Evolutionary conservation across 2,797 vertebrate species (phyloP).

Genomic region (Bovichtus variegatus): DNA sequence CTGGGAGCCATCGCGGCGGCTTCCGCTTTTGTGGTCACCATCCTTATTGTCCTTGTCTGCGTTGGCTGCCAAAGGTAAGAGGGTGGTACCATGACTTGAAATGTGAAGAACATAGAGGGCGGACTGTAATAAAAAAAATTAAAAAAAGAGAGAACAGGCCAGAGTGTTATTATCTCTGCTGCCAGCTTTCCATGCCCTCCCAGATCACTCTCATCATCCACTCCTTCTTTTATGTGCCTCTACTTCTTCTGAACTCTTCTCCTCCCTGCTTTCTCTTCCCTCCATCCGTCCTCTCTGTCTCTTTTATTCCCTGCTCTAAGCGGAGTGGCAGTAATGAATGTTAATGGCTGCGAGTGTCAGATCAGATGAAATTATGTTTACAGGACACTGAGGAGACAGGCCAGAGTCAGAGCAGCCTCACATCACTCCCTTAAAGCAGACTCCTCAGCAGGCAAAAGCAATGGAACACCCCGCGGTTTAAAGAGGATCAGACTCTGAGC

Average conservation of each 20-base stretch:
- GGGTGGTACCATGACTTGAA: background rate
- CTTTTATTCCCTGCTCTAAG: constrained; percentile 62
- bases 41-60: constrained; percentile 86
- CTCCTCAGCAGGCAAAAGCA: constrained; percentile 60
- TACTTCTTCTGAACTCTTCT: constrained; percentile 67
- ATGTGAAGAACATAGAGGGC: background rate
- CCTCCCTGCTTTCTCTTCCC: constrained; percentile 51
- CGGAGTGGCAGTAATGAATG: constrained; percentile 72
- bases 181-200: constrained; percentile 39
- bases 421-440: constrained; percentile 47
- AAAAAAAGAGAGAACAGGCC: constrained; percentile 17
- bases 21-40: constrained; percentile 87
- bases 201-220: constrained; percentile 49
- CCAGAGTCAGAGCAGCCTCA: constrained; percentile 57
- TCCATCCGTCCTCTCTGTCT: constrained; percentile 46
- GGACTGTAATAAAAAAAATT: constrained; percentile 15
- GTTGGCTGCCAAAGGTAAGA: constrained; percentile 87
- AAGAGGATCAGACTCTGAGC: constrained; percentile 65
- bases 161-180: constrained; percentile 44
- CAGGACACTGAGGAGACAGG: constrained; percentile 65
- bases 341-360: constrained; percentile 73
- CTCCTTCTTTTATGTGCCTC: constrained; percentile 61
- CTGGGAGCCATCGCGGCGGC: constrained; percentile 87
- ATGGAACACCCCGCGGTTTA: constrained; percentile 56
- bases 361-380: constrained; percentile 71